phyloP scores from a whole-genome alignment of 1,140 invertebrate species.

The Drosophila teissieri region DNA sequence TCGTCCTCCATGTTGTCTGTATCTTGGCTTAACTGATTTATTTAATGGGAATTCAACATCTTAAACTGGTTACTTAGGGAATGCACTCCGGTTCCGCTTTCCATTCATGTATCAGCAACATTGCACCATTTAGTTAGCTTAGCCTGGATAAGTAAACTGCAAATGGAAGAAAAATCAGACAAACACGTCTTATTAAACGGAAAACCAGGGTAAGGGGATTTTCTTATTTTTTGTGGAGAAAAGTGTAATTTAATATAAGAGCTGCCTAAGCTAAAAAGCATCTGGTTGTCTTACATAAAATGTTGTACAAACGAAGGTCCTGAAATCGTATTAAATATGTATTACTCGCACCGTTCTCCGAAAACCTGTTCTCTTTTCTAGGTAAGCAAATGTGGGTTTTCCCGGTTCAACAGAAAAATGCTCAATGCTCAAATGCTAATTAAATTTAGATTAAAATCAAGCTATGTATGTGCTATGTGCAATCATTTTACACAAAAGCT shows the following conservation, averaged over 20 bases:
- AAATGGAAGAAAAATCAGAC: not conserved
- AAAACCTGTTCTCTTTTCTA: not conserved
- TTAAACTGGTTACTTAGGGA: not conserved
- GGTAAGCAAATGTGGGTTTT: not conserved
- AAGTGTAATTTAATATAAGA: not conserved
- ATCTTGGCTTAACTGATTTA: too few relatives aligned
- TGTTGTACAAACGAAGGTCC: not conserved
- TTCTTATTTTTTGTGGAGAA: not conserved
- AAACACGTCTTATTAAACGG: too few relatives aligned
- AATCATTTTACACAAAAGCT: not conserved
- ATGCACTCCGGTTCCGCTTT: not conserved
- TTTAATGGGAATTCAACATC: conserved; percentile 11
- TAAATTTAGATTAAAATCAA: conserved; percentile 9
- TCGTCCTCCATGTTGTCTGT: conserved; percentile 24
- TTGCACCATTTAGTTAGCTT: not conserved
- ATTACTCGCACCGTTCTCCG: not conserved
- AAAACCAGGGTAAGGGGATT: not conserved
- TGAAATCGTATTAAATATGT: conserved; percentile 1
- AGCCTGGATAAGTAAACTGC: not conserved
- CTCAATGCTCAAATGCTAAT: not conserved
- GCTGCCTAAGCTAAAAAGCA: not conserved
- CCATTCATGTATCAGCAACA: not conserved
- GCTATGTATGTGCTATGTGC: too few relatives aligned
- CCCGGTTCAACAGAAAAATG: not conserved
- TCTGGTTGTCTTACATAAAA: not conserved